Evolutionary conservation across 2,797 vertebrate species (phyloP), one percentile per base, ranked within the genome.

Genomic region (Enteromius unitaeniatus): DNA sequence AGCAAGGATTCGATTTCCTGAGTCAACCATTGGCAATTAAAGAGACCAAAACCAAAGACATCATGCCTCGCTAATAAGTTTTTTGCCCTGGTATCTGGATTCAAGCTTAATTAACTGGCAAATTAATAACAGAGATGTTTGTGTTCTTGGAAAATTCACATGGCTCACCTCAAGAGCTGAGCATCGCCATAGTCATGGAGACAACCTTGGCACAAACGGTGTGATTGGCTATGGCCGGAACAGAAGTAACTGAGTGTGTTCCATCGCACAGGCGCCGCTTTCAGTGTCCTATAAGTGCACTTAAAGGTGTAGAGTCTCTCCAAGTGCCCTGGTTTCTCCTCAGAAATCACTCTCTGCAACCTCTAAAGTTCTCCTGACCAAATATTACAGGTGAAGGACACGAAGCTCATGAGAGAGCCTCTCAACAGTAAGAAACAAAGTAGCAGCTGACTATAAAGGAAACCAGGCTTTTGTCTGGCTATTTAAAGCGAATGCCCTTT

Each of bases 111-210:
- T 64, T 73, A 64, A 42, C 53, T 45, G 40, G 23, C 8, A 45
- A 13, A 40, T 62, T 60, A 23, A 31, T 51, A 77, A 19, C 34
- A 42, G 28, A 53, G 64, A 74, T 51, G 65, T 77, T 62, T 86
- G 78, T 62, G 45, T 62, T 53, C 23, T 45, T 78, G 51, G 47
- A 14, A 47, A 42, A 79, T 42, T 78, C 49, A 49, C 82, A 79
- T 85, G 80, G 68, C 78, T 51, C 81, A 89, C 88, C 88, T 91
- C 90, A 89, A 91, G 89, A 92, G 89, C 81, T 84, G 88, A 60
- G 85, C 89, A 85, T 92, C 87, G 19, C 60, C 45, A 92, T 93
- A 92, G 78, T 93, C 82, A 91, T 90, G 92, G 94, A 91, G 92
- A 94, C 91, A 92, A 92, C 92, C 92, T 93, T 93, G 92, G 88